Evolutionary conservation across 2,113 vertebrate genomes (phyloP), one percentile per base, ranked within the genome.

Genomic region (Sceloporus tristichus): DNA sequence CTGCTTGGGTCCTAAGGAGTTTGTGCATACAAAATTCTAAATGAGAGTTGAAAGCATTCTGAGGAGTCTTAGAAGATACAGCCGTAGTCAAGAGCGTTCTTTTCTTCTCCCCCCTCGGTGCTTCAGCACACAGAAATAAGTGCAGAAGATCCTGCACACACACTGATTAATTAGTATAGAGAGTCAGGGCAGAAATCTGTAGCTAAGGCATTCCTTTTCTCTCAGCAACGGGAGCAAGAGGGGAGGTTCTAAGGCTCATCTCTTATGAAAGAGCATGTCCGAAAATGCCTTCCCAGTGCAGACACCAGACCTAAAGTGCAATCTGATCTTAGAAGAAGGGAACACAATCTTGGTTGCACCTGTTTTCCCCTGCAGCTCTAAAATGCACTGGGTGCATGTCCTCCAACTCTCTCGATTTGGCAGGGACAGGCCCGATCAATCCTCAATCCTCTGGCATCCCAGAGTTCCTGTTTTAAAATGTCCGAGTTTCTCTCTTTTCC

Each of bases 91-190:
- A 80, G 11, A 13, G n/a, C 48, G 11, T 11, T 40, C 66, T 25
- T 48, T 62, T n/a, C 79, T 62, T n/a, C 79, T 19, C 25, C 77
- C 54, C 25, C 1, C 23, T 70, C 74, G 5, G 4, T n/a, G 34
- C 29, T 23, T 19, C 27, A 1, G 42, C 4, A 25, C 27, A 65
- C 14, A 68, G 68, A 74, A 89, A 8, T 7, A 62, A 65, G 38
- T 23, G 29, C 53, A 82, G 27, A 48, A 65, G 23, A 66, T 53
- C 38, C 56, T 65, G 10, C 38, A 65, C 23, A 53, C 23, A 53
- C 38, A 34, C 54, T 65, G 56, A 76, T 75, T 85, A 77, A 85
- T 85, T 74, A 87, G 54, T 48, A 66, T 27, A 65, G 70, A 18
- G 70, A 87, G 79, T 29, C 25, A 42, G 27, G 71, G 71, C 56